These are phyloP conservation scores for Melanargia galathea DNA, from an alignment of 2,888 invertebrate genomes.

Conservation along the genomic window DNA sequence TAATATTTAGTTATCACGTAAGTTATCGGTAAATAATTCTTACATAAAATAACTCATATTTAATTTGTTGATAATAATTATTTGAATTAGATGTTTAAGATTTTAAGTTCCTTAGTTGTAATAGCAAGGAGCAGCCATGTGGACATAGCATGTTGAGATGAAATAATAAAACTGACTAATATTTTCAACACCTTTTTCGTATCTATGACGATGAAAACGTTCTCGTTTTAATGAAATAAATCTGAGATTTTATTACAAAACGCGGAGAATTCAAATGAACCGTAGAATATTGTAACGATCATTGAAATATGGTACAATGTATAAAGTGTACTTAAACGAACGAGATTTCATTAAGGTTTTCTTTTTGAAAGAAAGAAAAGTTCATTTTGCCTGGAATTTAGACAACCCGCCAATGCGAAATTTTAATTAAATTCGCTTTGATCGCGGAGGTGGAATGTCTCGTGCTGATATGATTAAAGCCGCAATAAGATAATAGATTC, in stretches of 20 bases:
- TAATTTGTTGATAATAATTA: no score
- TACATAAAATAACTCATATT: no score
- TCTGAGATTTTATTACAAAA: constrained; percentile 48
- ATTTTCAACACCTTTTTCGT: constrained; percentile 15
- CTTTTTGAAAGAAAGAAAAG: constrained; percentile 61
- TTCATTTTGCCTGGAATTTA: constrained; percentile 68
- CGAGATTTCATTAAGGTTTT: constrained; percentile 68
- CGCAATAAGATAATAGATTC: constrained; percentile 60
- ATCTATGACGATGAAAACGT: constrained; percentile 10
- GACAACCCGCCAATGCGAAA: constrained; percentile 72
- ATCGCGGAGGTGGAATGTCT: constrained; percentile 73
- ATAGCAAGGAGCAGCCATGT: no score
- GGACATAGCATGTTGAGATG: constrained; percentile 1
- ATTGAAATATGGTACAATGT: constrained; percentile 25
- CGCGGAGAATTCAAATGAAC: constrained; percentile 22
- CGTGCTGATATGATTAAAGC: constrained; percentile 70
- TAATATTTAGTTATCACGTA: no score
- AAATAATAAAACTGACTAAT: constrained; percentile 8
- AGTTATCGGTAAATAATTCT: no score
- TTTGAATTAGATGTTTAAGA: no score
- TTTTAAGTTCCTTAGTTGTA: no score
- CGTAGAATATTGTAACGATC: constrained; percentile 23
- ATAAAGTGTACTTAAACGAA: constrained; percentile 45
- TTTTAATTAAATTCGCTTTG: constrained; percentile 79
- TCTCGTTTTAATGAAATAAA: constrained; percentile 9